Evolutionary conservation across 2,888 invertebrate genomes (phyloP).

Genomic region (Congeria kusceri): DNA sequence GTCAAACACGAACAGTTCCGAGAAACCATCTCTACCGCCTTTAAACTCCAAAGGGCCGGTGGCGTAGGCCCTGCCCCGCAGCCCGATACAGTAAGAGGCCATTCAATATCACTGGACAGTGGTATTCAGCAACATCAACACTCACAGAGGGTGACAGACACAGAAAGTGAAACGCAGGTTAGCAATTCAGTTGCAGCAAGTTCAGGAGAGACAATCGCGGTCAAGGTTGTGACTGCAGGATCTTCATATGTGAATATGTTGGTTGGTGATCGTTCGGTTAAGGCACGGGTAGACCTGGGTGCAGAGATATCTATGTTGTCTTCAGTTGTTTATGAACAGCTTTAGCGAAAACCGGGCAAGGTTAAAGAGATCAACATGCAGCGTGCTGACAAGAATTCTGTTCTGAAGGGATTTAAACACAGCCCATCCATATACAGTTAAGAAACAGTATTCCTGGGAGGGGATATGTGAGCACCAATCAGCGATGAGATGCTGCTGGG

Average conservation of each 20-base stretch:
- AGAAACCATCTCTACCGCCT: not conserved
- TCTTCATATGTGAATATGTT: conserved; percentile 13
- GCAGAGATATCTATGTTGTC: conserved; percentile 37
- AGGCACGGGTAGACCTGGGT: conserved; percentile 31
- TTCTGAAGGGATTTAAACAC: conserved; percentile 29
- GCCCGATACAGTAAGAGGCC: not conserved
- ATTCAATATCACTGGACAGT: not conserved
- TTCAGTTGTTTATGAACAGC: conserved; percentile 17
- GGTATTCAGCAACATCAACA: not conserved
- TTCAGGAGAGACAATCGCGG: not conserved
- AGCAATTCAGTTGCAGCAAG: too few species aligned
- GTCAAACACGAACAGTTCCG: not conserved
- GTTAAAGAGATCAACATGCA: conserved; percentile 18
- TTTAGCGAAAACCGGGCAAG: conserved; percentile 15
- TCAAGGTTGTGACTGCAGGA: not conserved
- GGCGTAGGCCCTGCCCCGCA: not conserved
- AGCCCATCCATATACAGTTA: too few species aligned
- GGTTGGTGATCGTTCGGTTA: conserved; percentile 20
- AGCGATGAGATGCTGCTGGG: conserved; percentile 40
- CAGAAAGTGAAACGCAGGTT: too few species aligned
- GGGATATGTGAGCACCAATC: conserved; percentile 31
- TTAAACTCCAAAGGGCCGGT: conserved; percentile 2
- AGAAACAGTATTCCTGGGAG: too few species aligned
- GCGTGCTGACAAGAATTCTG: conserved; percentile 13
- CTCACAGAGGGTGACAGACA: too few species aligned